A percentile compares a stretch with the other conserved stretches of the same genome.
phyloP scores from a whole-genome alignment of 2,888 invertebrate genomes.

The Andrena chrysosceles region DNA sequence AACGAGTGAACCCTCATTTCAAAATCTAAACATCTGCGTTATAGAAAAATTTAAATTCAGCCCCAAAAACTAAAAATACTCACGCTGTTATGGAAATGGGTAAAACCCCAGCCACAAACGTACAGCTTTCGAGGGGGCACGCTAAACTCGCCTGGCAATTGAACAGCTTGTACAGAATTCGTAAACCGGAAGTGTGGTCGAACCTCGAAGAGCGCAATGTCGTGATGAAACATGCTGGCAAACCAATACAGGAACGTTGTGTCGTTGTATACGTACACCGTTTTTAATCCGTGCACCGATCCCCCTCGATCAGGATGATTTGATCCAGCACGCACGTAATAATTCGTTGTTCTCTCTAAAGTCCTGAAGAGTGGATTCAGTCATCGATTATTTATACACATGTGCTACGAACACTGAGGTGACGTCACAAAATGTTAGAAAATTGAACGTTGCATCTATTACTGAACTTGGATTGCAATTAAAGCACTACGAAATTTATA shows the following conservation, averaged over 20 bases:
- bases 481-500: neutral
- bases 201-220: slow-evolving; percentile 71
- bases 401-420: neutral
- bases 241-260: slow-evolving; percentile 31
- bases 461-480: no score
- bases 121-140: slow-evolving; percentile 56
- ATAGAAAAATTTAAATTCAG: neutral
- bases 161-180: slow-evolving; percentile 54
- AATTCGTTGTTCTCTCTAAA: slow-evolving; percentile 11
- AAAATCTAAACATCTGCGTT: no score
- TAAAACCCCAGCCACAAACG: slow-evolving; percentile 73
- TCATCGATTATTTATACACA: neutral
- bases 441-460: no score
- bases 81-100: slow-evolving; percentile 26
- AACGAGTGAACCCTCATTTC: no score
- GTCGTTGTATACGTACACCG: slow-evolving; percentile 54
- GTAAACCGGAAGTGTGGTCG: slow-evolving; percentile 67
- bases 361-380: slow-evolving; percentile 23
- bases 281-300: slow-evolving; percentile 59
- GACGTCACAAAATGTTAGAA: no score
- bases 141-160: slow-evolving; percentile 58
- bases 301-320: slow-evolving; percentile 55
- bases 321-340: slow-evolving; percentile 73
- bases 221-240: slow-evolving; percentile 48
- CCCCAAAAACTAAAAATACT: slow-evolving; percentile 18